Conservation (phyloP, 2,797 vertebrate species). For the Neomorphus geoffroyi region DNA sequence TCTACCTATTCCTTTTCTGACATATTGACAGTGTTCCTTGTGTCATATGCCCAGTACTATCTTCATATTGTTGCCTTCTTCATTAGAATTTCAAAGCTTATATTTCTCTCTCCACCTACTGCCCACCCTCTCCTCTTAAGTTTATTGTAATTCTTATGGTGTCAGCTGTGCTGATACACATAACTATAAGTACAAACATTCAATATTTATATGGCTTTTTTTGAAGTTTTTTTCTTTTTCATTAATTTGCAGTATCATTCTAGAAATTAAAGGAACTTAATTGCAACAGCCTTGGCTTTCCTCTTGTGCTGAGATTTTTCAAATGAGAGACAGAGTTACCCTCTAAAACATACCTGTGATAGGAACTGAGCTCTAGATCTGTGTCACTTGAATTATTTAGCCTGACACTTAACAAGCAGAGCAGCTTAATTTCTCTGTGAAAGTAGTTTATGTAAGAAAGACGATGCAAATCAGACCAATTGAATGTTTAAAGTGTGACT, state of each 20-base stretch:
- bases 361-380: constrained; percentile 23
- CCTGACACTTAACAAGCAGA: constrained; percentile 34
- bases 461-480: constrained; percentile 39
- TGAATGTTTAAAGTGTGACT: constrained; percentile 52
- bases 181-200: background rate
- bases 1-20: background rate
- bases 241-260: background rate
- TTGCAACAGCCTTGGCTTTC: background rate
- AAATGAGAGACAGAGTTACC: background rate
- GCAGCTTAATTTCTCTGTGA: background rate
- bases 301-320: constrained; percentile 7
- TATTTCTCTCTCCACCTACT: background rate
- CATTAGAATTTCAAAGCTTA: constrained; percentile 15
- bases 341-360: background rate
- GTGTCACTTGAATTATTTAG: constrained; percentile 43
- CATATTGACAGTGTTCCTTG: background rate
- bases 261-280: constrained; percentile 17
- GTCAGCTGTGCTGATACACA: background rate
- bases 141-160: constrained; percentile 33
- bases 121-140: background rate
- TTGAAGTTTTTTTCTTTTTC: background rate
- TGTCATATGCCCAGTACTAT: background rate
- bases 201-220: constrained; percentile 42
- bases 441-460: constrained; percentile 45
- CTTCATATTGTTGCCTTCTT: background rate